These are phyloP conservation scores for Pseudopipra pipra DNA, from an alignment of 2,113 vertebrate genomes.

Conservation along the genomic window DNA sequence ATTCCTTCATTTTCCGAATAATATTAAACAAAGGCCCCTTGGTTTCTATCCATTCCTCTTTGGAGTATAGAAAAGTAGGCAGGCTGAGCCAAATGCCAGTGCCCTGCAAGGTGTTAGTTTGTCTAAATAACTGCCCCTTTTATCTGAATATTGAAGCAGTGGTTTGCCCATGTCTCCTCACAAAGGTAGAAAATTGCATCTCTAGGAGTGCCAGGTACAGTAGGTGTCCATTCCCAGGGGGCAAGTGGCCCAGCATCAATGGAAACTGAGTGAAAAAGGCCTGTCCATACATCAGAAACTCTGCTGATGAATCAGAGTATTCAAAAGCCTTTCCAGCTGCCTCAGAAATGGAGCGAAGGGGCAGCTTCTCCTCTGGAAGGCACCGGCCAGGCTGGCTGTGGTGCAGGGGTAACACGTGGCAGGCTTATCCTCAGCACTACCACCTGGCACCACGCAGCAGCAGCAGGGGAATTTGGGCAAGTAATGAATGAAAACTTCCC, in stretches of 20 bases:
- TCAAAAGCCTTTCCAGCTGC: fast-evolving
- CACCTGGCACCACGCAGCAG: neutral
- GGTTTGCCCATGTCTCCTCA: neutral
- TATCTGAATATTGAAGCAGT: neutral
- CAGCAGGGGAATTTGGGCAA: neutral
- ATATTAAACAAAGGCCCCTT: neutral
- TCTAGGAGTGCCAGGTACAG: neutral
- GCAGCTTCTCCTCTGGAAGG: neutral
- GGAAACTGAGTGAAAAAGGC: neutral
- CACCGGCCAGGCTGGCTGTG: fast-evolving
- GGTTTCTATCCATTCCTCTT: neutral
- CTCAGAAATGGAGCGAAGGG: fast-evolving
- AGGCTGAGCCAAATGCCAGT: neutral
- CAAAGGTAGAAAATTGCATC: neutral
- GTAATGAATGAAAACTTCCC: neutral
- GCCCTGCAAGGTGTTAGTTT: neutral
- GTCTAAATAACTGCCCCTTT: neutral
- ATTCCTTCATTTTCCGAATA: neutral
- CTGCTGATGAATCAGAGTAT: neutral
- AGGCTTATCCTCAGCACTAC: neutral
- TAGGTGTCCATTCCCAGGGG: fast-evolving
- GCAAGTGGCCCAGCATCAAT: neutral
- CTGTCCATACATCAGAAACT: neutral
- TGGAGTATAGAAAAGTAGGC: neutral
- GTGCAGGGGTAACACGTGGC: fast-evolving